These are phyloP conservation scores for Rhinolophus sinicus DNA, from an alignment of 2,113 vertebrate genomes.

Conservation along the genomic window DNA sequence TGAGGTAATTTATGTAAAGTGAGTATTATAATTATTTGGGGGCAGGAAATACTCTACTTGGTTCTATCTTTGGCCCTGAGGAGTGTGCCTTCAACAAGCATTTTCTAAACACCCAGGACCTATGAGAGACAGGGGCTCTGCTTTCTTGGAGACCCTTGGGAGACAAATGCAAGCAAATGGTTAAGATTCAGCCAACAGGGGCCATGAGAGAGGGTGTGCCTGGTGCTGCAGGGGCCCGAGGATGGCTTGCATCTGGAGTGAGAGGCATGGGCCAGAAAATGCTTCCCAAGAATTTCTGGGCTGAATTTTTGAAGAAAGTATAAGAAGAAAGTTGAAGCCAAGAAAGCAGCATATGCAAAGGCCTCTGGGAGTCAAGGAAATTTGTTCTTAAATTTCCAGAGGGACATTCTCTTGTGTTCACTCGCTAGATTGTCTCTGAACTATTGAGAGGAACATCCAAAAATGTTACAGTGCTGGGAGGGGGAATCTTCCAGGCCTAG, in stretches of 20 bases:
- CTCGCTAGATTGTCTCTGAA: background rate
- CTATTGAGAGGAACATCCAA: background rate
- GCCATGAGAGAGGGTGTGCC: background rate
- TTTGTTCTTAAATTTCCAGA: background rate
- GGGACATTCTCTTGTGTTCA: background rate
- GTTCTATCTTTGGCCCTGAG: background rate
- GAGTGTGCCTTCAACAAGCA: background rate
- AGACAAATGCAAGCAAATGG: background rate
- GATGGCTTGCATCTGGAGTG: background rate
- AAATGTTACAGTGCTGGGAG: background rate
- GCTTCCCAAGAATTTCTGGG: background rate
- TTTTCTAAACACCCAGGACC: background rate
- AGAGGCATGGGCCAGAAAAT: background rate
- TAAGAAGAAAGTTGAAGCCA: background rate
- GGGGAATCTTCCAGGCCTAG: background rate
- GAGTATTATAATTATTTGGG: background rate
- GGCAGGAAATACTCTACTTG: background rate
- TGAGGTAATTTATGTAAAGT: slow-evolving; percentile 17
- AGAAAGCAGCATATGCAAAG: background rate
- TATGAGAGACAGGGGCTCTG: background rate
- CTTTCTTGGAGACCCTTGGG: background rate
- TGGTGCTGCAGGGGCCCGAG: background rate
- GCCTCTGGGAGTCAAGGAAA: background rate
- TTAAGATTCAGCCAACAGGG: background rate
- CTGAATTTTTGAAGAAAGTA: background rate